phyloP scores from a whole-genome alignment of 1,140 invertebrate genomes.

The Drosophila lini region DNA sequence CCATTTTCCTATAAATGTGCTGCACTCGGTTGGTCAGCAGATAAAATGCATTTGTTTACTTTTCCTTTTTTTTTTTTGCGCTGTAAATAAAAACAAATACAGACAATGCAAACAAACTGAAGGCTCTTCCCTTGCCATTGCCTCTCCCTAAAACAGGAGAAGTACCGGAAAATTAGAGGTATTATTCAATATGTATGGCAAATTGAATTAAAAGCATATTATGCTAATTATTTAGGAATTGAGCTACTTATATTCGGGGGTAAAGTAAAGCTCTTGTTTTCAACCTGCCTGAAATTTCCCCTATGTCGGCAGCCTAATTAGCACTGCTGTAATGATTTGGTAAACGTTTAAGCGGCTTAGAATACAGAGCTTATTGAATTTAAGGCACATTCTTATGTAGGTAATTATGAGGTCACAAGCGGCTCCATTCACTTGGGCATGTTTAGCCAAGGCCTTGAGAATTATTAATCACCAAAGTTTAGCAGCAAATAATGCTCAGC shows the following conservation, averaged over 20 bases:
- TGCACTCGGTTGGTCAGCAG: conserved; percentile 59
- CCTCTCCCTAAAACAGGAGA: background rate
- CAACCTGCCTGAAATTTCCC: too few relatives aligned
- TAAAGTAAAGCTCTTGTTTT: background rate
- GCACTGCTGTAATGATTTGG: conserved; percentile 1
- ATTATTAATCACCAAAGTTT: conserved; percentile 9
- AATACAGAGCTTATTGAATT: conserved; percentile 7
- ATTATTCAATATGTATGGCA: background rate
- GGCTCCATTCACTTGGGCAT: conserved; percentile 7
- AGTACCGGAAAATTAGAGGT: background rate
- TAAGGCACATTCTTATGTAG: conserved; percentile 10
- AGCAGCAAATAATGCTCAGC: conserved; percentile 1
- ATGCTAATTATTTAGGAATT: background rate
- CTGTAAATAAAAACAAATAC: conserved; percentile 34
- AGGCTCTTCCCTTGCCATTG: background rate
- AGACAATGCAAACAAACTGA: background rate
- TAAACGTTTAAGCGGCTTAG: conserved; percentile 12
- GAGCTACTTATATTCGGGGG: background rate
- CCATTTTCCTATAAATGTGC: conserved; percentile 46
- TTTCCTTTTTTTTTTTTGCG: conserved; percentile 21
- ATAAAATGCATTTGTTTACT: conserved; percentile 61
- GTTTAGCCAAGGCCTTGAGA: conserved; percentile 8
- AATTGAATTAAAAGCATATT: background rate
- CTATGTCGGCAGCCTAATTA: background rate
- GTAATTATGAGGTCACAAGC: conserved; percentile 23